Evolutionary conservation across 2,113 vertebrate species (phyloP), one percentile per base, ranked within the genome.

Genomic region (Heterotis niloticus): DNA sequence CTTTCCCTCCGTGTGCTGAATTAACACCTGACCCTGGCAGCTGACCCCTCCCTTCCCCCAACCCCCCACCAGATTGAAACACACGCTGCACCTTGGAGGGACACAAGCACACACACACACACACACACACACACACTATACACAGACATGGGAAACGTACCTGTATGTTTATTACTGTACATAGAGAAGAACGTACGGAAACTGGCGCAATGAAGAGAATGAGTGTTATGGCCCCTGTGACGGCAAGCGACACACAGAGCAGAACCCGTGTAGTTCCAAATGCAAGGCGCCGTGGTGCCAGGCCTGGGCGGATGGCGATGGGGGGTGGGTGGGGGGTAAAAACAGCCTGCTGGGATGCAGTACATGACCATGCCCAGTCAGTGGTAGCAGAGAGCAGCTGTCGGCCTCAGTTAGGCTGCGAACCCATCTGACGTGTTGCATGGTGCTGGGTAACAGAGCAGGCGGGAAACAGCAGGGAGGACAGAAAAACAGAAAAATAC

Each of bases 311-410:
- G 52, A n/a, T 54, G 1, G 78, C 23, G 75, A n/a, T 67, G 77
- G 9, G 2, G 0, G 44, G 52, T 74, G 65, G 16, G 72, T 5
- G 1, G 0, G 26, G 60, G 75, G 66, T 10, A 69, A 83, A 83
- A 77, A 81, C 56, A 23, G 34, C 11, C 44, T 13, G 18, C 20
- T 66, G 68, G 10, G 81, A 24, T 90, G 90, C 34, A 91, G 82
- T 90, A 80, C 64, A 64, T 75, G 7, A 64, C 78, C 60, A 67
- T 82, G 14, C 82, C 89, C 92, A 91, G 87, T 81, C 86, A 83
- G 90, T 83, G 90, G 88, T 89, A 91, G 90, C 86, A 89, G 87
- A 91, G 91, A 92, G 91, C 87, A 88, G 87, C 23, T 86, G 88
- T 89, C 84, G 81, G 82, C 82, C 86, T 83, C 82, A 28, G 88